Percentiles rank a stretch among this genome's conserved stretches.
Conservation (phyloP, 2,113 vertebrate species). For the Erinaceus europaeus region DNA sequence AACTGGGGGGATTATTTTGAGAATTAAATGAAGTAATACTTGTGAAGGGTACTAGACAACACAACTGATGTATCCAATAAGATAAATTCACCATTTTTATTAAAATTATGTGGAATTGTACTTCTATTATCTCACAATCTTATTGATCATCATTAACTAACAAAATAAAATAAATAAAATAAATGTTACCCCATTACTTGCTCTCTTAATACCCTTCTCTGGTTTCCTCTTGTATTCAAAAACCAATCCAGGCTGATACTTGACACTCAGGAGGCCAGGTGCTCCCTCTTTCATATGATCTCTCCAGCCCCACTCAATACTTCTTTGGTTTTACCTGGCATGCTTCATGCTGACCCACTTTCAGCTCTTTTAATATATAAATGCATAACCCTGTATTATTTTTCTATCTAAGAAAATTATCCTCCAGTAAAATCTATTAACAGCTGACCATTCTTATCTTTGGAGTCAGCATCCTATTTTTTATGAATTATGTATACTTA, state of each 20-base stretch:
- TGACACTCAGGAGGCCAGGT: not conserved
- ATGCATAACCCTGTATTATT: not conserved
- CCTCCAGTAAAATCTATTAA: not conserved
- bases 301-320: not conserved
- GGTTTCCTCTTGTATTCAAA: not conserved
- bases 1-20: not conserved
- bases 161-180: not conserved
- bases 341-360: not conserved
- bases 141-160: not conserved
- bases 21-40: not conserved
- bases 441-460: not conserved
- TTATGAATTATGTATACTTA: not conserved
- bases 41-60: too few species aligned
- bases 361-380: not conserved
- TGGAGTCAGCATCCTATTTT: not conserved
- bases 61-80: too few species aligned
- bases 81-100: too few species aligned
- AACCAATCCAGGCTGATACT: not conserved
- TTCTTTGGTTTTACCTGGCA: not conserved
- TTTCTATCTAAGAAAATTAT: not conserved
- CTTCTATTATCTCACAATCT: too few species aligned
- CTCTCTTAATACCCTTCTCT: not conserved
- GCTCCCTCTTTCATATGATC: not conserved
- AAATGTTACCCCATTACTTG: not conserved
- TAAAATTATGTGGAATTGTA: too few species aligned